Percentiles rank a stretch among this genome's conserved stretches.
Conservation (phyloP, 2,888 invertebrate species). For the Tolmerus cingulatus region DNA sequence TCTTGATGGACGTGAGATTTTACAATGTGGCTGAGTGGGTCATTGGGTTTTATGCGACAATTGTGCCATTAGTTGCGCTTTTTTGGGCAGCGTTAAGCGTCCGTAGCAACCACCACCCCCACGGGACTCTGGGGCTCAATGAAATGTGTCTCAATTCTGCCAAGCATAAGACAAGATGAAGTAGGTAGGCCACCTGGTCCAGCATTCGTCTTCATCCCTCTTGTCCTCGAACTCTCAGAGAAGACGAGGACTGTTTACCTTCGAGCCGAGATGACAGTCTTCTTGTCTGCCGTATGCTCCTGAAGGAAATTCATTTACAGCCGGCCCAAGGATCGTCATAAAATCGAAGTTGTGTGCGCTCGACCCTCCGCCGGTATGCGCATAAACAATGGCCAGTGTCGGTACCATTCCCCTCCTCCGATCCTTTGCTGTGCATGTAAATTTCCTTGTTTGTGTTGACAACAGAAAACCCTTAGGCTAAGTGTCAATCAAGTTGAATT, state of each 20-base stretch:
- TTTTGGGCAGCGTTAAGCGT: neutral
- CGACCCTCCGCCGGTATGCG: neutral
- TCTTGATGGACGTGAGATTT: neutral
- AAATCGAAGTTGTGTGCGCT: neutral
- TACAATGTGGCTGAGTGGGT: neutral
- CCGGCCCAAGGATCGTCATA: neutral
- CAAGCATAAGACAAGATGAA: neutral
- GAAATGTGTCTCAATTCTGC: neutral
- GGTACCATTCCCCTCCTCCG: neutral
- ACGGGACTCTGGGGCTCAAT: neutral
- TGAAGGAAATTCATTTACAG: conserved; percentile 25
- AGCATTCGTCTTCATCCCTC: neutral
- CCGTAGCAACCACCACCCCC: neutral
- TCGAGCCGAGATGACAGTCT: neutral
- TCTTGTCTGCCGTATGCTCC: neutral
- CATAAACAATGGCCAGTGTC: neutral
- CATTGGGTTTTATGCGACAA: neutral
- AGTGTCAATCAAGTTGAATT: conserved; percentile 46
- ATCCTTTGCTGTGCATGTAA: neutral
- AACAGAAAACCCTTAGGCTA: conserved; percentile 33
- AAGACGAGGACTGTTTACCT: neutral
- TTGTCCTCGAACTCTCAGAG: neutral
- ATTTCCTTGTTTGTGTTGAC: conserved; percentile 6
- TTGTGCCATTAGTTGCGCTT: neutral
- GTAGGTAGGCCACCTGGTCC: neutral